Percentiles rank a stretch among this genome's conserved stretches.
Evolutionary conservation across 2,113 vertebrate genomes (phyloP).

Genomic region (Daubentonia madagascariensis): DNA sequence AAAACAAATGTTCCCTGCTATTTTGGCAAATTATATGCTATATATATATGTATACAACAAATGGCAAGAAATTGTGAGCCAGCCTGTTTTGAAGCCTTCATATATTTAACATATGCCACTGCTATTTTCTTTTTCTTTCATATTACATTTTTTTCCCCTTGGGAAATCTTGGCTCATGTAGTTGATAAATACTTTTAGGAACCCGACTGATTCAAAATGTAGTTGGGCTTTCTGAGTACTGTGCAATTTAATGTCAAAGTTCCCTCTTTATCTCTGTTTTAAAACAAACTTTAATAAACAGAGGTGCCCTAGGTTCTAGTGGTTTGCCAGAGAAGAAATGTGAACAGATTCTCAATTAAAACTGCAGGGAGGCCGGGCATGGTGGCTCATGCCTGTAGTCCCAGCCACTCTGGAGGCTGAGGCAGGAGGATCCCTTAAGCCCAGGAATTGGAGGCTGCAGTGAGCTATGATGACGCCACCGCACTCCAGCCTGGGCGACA

Average conservation of each 20-base stretch:
- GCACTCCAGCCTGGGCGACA: not conserved
- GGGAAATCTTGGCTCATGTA: constrained; percentile 30
- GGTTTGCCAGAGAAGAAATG: not conserved
- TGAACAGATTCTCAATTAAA: not conserved
- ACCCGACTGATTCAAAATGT: not conserved
- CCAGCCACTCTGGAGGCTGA: not conserved
- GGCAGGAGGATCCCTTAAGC: not conserved
- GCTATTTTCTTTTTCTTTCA: constrained; percentile 45
- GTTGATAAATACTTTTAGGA: constrained; percentile 53
- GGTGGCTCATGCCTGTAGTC: not conserved
- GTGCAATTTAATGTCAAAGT: not conserved
- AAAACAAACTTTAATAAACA: not conserved
- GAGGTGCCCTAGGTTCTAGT: not conserved
- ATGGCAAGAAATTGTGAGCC: constrained; percentile 43
- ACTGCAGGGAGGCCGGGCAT: not conserved
- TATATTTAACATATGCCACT: constrained; percentile 32
- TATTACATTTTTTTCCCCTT: not conserved
- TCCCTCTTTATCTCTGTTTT: not conserved
- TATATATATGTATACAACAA: constrained; percentile 17
- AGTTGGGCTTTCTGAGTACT: not conserved
- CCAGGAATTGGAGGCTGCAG: not conserved
- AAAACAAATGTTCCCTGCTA: constrained; percentile 66
- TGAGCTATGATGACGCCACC: too few relatives aligned
- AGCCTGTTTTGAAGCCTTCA: not conserved
- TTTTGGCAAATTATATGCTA: constrained; percentile 57